Conservation (phyloP, 2,888 invertebrate genomes). For the Leucania comma region DNA sequence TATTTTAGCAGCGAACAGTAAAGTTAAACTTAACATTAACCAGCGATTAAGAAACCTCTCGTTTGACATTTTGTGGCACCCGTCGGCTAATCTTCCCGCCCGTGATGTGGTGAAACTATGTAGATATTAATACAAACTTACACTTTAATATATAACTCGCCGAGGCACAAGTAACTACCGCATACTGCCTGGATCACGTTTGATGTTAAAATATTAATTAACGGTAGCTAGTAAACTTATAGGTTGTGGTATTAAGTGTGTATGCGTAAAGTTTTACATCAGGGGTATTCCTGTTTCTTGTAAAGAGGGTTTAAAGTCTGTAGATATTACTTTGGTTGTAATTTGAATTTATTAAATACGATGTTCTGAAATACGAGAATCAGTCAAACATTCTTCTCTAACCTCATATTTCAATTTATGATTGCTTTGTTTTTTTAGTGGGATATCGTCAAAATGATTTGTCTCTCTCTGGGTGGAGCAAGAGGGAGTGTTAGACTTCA, state of each 20-base stretch:
- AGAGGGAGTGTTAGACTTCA: too few relatives aligned
- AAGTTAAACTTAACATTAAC: slow-evolving; percentile 8
- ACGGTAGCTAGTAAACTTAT: slow-evolving; percentile 35
- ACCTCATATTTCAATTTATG: too few relatives aligned
- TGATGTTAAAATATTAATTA: slow-evolving; percentile 59
- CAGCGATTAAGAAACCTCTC: not conserved
- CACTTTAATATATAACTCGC: slow-evolving; percentile 62
- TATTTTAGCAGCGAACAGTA: not conserved
- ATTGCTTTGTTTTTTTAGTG: too few relatives aligned
- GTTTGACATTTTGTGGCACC: slow-evolving; percentile 20
- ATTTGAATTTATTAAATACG: not conserved
- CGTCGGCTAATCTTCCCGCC: slow-evolving; percentile 52
- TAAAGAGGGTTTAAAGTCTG: not conserved
- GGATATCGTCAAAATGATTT: too few relatives aligned
- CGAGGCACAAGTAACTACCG: slow-evolving; percentile 50
- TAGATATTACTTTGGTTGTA: not conserved
- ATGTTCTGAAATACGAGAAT: too few relatives aligned
- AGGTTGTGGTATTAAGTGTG: slow-evolving; percentile 2
- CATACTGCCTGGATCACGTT: slow-evolving; percentile 44
- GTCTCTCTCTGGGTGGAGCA: too few relatives aligned
- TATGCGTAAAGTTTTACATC: slow-evolving; percentile 18
- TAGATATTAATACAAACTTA: slow-evolving; percentile 71
- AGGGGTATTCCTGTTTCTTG: slow-evolving; percentile 7
- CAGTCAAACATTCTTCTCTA: too few relatives aligned
- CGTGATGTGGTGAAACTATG: slow-evolving; percentile 74